Conservation (phyloP, 92 coral and sea anemone species). For the Plumapathes pennacea region DNA sequence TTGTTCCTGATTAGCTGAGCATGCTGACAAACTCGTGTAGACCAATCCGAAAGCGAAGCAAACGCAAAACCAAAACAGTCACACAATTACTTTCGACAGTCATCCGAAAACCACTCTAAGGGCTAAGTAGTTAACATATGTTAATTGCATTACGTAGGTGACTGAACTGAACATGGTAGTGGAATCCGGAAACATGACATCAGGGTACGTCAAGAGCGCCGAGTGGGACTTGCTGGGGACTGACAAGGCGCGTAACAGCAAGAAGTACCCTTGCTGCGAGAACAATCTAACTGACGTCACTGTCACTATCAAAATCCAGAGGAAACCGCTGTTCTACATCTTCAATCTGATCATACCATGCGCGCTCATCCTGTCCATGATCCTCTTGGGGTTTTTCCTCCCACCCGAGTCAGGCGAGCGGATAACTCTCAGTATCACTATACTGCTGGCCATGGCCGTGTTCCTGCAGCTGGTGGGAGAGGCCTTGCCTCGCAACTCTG, state of each 20-base stretch:
- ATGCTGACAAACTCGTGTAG: too few relatives aligned
- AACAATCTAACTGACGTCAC: constrained; percentile 79
- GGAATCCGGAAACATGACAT: constrained; percentile 68
- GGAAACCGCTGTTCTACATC: constrained; percentile 88
- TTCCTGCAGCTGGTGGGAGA: constrained; percentile 93
- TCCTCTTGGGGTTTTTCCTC: constrained; percentile 88
- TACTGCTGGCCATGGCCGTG: constrained; percentile 95
- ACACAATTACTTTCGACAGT: too few relatives aligned
- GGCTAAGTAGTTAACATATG: too few relatives aligned
- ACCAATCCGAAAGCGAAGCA: too few relatives aligned
- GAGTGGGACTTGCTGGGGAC: constrained; percentile 81
- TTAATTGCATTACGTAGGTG: too few relatives aligned
- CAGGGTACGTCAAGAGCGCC: constrained; percentile 83
- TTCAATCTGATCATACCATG: constrained; percentile 94
- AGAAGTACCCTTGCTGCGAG: constrained; percentile 72
- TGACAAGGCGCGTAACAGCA: constrained; percentile 45
- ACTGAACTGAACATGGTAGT: constrained; percentile 78
- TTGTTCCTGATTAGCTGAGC: too few relatives aligned
- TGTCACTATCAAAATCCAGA: constrained; percentile 55
- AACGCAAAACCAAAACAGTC: too few relatives aligned
- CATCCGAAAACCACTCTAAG: too few relatives aligned
- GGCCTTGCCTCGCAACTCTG: constrained; percentile 94
- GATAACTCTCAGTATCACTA: constrained; percentile 90
- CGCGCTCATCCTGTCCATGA: constrained; percentile 85
- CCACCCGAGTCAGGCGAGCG: constrained; percentile 98